Evolutionary conservation across 2,113 vertebrate species (phyloP), one percentile per base, ranked within the genome.

Genomic region (Chloropsis cyanopogon): DNA sequence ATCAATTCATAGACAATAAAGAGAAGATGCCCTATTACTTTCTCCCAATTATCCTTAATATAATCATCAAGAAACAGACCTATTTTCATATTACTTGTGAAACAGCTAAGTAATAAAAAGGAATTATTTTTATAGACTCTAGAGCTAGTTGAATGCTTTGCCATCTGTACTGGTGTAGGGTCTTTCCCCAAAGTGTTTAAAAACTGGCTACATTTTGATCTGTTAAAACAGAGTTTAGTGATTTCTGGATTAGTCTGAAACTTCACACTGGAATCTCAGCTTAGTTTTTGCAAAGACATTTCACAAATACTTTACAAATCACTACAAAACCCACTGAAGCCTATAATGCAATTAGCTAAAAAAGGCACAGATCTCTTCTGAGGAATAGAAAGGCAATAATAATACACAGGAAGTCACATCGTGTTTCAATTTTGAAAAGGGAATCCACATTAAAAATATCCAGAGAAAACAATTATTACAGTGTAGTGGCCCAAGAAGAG

Each of bases 91-190:
- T 90, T 88, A 84, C 82, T 92, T n/a, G 31, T 78, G 88, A 92
- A 95, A 88, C 37, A 92, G 72, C 86, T 82, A 82, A 95, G 88
- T 93, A 96, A 95, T 96, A 93, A 96, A 96, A 90, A 84, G n/a
- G 65, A 93, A 78, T 95, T 84, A 95, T 92, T 97, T 97, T 95
- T 96, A 95, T 86, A 84, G 82, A 90, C 85, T 96, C 76, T 49
- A 75, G 86, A 92, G 82, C 72, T 88, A 82, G 52, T 39, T 89
- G 78, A 96, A 95, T 69, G 53, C 53, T 93, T 88, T 96, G 41
- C 85, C 92, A 83, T 90, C 90, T 94, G 86, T 84, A 93, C 56
- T 63, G 37, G 63, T 52, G 15, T 66, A 54, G 33, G 50, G 63
- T 35, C 75, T 88, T 94, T 94, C 93, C 82, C 68, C 39, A 44